Conservation (phyloP, 1,140 invertebrate genomes). For the Drosophila eugracilis region DNA sequence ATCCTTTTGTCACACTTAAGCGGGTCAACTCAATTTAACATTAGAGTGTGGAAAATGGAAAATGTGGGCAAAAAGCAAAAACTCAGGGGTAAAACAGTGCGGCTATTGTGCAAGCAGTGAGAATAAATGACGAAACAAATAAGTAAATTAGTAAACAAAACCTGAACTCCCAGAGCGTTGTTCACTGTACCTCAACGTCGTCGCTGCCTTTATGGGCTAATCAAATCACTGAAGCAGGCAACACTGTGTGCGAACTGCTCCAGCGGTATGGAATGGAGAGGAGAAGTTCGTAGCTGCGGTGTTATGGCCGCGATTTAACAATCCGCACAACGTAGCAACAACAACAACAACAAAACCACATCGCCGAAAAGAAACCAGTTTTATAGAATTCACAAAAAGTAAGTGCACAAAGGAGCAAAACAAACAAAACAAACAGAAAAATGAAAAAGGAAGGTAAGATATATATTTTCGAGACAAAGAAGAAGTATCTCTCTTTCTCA, state of each 20-base stretch:
- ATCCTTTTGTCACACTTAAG: constrained; percentile 1
- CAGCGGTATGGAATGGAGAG: constrained; percentile 6
- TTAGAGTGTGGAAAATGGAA: constrained; percentile 25
- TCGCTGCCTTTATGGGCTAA: constrained; percentile 47
- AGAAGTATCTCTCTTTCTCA: constrained; percentile 11
- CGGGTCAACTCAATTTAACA: not conserved
- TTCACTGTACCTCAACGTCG: constrained; percentile 35
- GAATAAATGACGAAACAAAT: constrained; percentile 40
- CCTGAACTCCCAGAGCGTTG: constrained; percentile 23
- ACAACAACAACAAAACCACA: too few relatives aligned
- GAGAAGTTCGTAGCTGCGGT: constrained; percentile 29
- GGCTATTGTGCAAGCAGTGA: constrained; percentile 27
- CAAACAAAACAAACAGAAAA: constrained; percentile 23
- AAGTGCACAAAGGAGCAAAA: constrained; percentile 60
- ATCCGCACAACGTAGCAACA: too few relatives aligned
- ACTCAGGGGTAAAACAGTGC: constrained; percentile 2
- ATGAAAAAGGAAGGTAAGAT: constrained; percentile 3
- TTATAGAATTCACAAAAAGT: constrained; percentile 63
- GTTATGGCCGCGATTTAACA: constrained; percentile 33
- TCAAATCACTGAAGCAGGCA: constrained; percentile 48
- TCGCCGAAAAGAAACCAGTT: constrained; percentile 57
- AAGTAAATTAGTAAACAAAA: constrained; percentile 34
- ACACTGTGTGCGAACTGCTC: constrained; percentile 15
- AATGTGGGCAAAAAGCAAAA: constrained; percentile 26
- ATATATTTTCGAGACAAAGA: constrained; percentile 45